Percentiles rank a stretch among this genome's conserved stretches.
Conservation (phyloP, 2,888 invertebrate genomes). For the Smittia sp. region DNA sequence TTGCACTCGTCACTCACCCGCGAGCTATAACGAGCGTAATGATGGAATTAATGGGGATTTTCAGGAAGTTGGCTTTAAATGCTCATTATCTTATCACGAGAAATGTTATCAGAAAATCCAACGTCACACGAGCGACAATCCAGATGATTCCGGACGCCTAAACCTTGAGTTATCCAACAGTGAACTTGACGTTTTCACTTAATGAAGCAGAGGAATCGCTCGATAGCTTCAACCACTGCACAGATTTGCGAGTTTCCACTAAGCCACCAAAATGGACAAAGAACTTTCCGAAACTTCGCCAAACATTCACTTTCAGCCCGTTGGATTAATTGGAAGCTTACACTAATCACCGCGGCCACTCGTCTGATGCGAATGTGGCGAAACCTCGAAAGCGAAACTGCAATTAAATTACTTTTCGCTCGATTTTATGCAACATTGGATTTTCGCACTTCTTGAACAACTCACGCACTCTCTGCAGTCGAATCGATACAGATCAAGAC, state of each 20-base stretch:
- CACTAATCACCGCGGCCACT: too few species aligned
- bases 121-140: not conserved
- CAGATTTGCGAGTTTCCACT: too few species aligned
- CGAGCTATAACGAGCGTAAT: not conserved
- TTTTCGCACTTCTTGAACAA: not conserved
- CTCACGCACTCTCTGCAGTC: not conserved
- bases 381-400: not conserved
- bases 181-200: too few species aligned
- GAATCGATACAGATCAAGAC: not conserved
- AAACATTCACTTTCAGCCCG: not conserved
- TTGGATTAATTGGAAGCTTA: too few species aligned
- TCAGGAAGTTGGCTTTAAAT: not conserved
- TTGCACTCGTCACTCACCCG: not conserved
- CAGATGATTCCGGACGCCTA: not conserved
- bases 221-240: too few species aligned
- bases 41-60: not conserved
- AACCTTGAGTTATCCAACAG: too few species aligned
- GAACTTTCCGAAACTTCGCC: not conserved
- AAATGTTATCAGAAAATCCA: conserved; percentile 22
- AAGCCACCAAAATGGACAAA: not conserved
- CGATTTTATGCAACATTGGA: not conserved
- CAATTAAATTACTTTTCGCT: not conserved
- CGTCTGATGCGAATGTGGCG: too few species aligned
- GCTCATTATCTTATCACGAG: conserved; percentile 5
- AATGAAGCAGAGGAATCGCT: too few species aligned